A percentile compares a stretch with the other conserved stretches of the same genome.
phyloP scores from a whole-genome alignment of 2,888 invertebrate species.

The Baccha elongata region DNA sequence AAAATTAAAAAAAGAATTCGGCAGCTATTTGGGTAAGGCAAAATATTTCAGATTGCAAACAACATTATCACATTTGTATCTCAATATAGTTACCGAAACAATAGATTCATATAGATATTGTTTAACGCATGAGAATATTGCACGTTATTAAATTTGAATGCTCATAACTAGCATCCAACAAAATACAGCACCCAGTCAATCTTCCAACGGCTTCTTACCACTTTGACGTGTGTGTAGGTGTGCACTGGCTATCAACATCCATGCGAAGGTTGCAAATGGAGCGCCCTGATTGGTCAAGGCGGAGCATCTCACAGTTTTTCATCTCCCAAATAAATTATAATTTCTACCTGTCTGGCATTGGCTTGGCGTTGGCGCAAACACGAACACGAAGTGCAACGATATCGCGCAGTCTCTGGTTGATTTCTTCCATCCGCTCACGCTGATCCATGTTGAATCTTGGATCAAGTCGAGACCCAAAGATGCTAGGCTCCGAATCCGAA shows the following conservation, averaged over 20 bases:
- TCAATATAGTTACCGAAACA: not conserved
- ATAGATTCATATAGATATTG: constrained; percentile 16
- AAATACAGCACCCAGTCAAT: constrained; percentile 8
- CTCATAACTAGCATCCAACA: constrained; percentile 53
- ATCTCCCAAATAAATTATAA: constrained; percentile 72
- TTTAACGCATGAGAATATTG: constrained; percentile 47
- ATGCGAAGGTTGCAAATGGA: constrained; percentile 59
- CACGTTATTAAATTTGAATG: constrained; percentile 55
- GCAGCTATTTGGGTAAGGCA: too few species aligned
- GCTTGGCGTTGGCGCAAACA: constrained; percentile 47
- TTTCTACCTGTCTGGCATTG: constrained; percentile 72
- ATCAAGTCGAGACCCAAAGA: constrained; percentile 30
- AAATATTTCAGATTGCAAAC: not conserved
- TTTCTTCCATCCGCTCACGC: constrained; percentile 64
- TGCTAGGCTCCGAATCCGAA: constrained; percentile 34
- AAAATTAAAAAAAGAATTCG: too few species aligned
- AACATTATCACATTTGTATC: constrained; percentile 5
- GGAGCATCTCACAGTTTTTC: constrained; percentile 69
- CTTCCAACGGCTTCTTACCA: constrained; percentile 25
- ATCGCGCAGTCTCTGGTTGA: constrained; percentile 43
- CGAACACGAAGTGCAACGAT: constrained; percentile 52
- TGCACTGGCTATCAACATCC: constrained; percentile 54
- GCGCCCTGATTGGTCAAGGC: constrained; percentile 72
- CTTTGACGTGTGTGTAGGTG: constrained; percentile 51
- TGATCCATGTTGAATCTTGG: constrained; percentile 62